Conservation (phyloP, 2,797 vertebrate species). For the Aplochiton taeniatus region DNA sequence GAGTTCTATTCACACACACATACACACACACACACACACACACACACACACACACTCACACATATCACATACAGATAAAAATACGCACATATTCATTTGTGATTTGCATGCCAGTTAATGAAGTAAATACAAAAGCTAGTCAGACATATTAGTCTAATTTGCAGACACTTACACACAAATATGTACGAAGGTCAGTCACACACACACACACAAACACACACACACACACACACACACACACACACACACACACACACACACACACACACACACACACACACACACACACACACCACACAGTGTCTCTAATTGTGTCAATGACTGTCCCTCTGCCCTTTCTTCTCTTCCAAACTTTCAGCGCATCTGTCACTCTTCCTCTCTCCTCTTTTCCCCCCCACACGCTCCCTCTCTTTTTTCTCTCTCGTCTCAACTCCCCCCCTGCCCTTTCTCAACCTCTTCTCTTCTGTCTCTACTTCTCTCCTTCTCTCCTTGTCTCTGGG, state of each 20-base stretch:
- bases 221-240: slow-evolving; percentile 41
- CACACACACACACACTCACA: slow-evolving; percentile 33
- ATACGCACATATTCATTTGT: too few relatives aligned
- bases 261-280: slow-evolving; percentile 46
- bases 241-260: slow-evolving; percentile 40
- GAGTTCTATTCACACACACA: not conserved
- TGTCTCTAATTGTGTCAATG: slow-evolving; percentile 42
- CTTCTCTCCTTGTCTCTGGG: slow-evolving; percentile 41
- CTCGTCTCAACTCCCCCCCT: slow-evolving; percentile 43
- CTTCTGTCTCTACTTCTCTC: slow-evolving; percentile 17
- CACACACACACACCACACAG: too few relatives aligned
- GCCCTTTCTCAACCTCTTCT: slow-evolving; percentile 56
- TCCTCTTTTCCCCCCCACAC: not conserved
- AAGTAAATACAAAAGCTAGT: too few relatives aligned
- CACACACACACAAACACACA: slow-evolving; percentile 18
- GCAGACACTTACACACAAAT: too few relatives aligned
- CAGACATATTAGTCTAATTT: too few relatives aligned
- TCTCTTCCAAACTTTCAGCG: slow-evolving; percentile 49
- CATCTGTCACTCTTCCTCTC: slow-evolving; percentile 64
- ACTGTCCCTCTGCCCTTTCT: slow-evolving; percentile 37
- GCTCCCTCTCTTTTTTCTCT: slow-evolving; percentile 17
- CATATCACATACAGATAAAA: too few relatives aligned
- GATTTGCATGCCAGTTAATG: too few relatives aligned
- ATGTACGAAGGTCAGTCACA: too few relatives aligned
- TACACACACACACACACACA: slow-evolving; percentile 5